A percentile compares a stretch with the other conserved stretches of the same genome.
phyloP scores from a whole-genome alignment of 2,797 vertebrate genomes.

The Okamejei kenojei region DNA sequence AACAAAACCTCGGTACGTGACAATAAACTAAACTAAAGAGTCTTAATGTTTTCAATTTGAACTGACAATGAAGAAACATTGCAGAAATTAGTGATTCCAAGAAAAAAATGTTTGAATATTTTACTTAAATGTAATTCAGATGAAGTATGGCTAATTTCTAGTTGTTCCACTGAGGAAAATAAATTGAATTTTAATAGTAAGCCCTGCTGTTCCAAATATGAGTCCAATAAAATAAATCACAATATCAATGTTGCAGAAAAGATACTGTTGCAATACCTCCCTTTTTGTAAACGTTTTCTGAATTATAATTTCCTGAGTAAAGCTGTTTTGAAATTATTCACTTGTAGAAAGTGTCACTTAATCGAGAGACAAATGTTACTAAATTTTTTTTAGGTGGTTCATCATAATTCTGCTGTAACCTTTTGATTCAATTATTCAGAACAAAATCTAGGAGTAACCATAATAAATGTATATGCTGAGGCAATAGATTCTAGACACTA shows the following conservation, averaged over 20 bases:
- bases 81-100: neutral
- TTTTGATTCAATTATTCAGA: neutral
- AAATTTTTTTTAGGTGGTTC: neutral
- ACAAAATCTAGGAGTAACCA: neutral
- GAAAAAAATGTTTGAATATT: neutral
- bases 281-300: neutral
- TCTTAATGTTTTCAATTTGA: neutral
- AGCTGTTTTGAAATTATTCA: neutral
- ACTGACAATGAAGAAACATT: neutral
- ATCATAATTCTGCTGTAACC: neutral
- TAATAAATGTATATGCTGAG: neutral
- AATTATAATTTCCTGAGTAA: neutral
- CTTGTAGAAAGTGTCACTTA: neutral
- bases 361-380: neutral
- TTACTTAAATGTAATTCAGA: neutral
- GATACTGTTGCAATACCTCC: neutral
- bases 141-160: neutral
- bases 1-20: too few relatives aligned
- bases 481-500: neutral
- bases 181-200: neutral
- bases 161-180: neutral
- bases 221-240: too few relatives aligned
- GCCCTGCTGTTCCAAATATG: too few relatives aligned
- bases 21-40: too few relatives aligned
- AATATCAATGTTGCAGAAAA: too few relatives aligned